These are phyloP conservation scores for Erannis defoliaria DNA, from an alignment of 2,888 invertebrate species.

Conservation along the genomic window DNA sequence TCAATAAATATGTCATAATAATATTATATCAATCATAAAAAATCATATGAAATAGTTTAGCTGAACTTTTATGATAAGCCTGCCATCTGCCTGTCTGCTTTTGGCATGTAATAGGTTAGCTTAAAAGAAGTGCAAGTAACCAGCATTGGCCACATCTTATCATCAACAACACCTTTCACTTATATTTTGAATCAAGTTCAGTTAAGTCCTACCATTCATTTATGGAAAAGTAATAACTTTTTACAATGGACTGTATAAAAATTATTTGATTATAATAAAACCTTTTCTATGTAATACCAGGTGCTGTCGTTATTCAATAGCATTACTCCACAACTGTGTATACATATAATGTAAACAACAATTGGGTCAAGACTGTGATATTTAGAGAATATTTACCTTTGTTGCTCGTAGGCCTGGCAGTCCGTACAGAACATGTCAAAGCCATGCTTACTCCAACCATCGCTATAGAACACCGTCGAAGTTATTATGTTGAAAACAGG, in stretches of 20 bases:
- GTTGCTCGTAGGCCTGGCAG: constrained; percentile 85
- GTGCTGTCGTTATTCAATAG: constrained; percentile 12
- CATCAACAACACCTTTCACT: too few species aligned
- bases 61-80: too few species aligned
- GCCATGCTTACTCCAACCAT: constrained; percentile 89
- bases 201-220: not conserved
- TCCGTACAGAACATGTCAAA: constrained; percentile 88
- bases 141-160: too few species aligned
- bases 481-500: constrained; percentile 92
- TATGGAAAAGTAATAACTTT: not conserved
- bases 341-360: constrained; percentile 23
- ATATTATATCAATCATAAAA: too few species aligned
- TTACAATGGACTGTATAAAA: not conserved
- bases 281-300: constrained; percentile 6
- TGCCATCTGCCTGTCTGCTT: too few species aligned
- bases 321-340: constrained; percentile 22
- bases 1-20: too few species aligned
- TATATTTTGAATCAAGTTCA: constrained; percentile 1
- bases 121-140: too few species aligned
- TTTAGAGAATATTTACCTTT: constrained; percentile 72
- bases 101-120: too few species aligned
- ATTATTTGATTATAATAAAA: not conserved
- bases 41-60: too few species aligned
- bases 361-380: constrained; percentile 22
- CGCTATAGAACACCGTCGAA: constrained; percentile 89